Conservation (phyloP, 2,113 vertebrate genomes). For the Barbus barbus region DNA sequence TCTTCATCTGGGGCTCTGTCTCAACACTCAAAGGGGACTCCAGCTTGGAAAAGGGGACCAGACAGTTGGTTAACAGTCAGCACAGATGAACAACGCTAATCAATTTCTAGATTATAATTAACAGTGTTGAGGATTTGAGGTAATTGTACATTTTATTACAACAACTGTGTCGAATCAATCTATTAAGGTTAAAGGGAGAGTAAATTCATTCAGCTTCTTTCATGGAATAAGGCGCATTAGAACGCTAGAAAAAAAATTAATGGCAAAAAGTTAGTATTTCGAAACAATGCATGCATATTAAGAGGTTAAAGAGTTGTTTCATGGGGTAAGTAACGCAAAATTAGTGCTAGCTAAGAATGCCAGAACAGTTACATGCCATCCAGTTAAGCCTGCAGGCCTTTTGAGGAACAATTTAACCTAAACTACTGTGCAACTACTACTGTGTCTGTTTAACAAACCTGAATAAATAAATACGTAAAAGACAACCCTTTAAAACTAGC, state of each 20-base stretch:
- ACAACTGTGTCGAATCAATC: constrained; percentile 39
- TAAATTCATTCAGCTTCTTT: constrained; percentile 47
- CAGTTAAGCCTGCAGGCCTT: constrained; percentile 56
- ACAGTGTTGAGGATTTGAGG: constrained; percentile 46
- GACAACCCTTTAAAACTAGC: not conserved
- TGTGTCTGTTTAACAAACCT: not conserved
- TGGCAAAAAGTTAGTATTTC: constrained; percentile 72
- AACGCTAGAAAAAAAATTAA: constrained; percentile 67
- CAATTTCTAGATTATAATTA: constrained; percentile 62
- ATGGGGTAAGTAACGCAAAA: constrained; percentile 72
- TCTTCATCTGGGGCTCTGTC: constrained; percentile 81
- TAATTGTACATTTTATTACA: constrained; percentile 55
- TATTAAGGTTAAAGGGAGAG: constrained; percentile 51
- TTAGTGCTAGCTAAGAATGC: constrained; percentile 74
- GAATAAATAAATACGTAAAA: not conserved
- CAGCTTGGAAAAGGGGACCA: constrained; percentile 87
- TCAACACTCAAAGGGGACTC: constrained; percentile 81
- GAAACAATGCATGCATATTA: constrained; percentile 74
- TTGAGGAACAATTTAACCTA: constrained; percentile 32
- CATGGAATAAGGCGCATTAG: constrained; percentile 64
- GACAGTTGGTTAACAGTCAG: constrained; percentile 84
- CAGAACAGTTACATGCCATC: constrained; percentile 66
- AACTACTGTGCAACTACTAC: constrained; percentile 8
- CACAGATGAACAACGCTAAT: constrained; percentile 74
- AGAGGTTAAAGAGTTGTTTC: constrained; percentile 70